Conservation (phyloP, 2,113 vertebrate genomes). For the Heterochromis multidens region DNA sequence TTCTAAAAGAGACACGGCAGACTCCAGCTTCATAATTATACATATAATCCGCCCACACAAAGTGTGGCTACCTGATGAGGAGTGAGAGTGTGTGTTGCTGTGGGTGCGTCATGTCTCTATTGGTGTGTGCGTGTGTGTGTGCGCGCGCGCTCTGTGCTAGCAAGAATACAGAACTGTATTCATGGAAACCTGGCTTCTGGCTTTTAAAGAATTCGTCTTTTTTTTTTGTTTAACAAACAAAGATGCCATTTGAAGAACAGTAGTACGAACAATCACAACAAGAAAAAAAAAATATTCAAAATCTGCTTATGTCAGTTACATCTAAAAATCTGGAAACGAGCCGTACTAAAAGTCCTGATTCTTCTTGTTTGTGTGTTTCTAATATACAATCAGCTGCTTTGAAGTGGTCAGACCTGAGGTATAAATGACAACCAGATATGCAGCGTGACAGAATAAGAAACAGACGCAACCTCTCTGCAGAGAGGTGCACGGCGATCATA, state of each 20-base stretch:
- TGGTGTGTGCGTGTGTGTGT: conserved; percentile 25
- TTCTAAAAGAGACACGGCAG: conserved; percentile 61
- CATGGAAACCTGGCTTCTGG: conserved; percentile 61
- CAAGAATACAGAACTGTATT: conserved; percentile 61
- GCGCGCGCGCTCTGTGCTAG: conserved; percentile 56
- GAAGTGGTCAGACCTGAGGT: conserved; percentile 77
- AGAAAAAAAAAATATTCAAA: conserved; percentile 31
- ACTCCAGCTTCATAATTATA: conserved; percentile 65
- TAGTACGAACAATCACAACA: conserved; percentile 27
- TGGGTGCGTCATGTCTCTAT: conserved; percentile 15
- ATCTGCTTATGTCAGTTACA: conserved; percentile 36
- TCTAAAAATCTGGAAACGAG: conserved; percentile 56
- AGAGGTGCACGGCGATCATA: conserved; percentile 50
- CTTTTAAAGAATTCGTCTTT: conserved; percentile 28
- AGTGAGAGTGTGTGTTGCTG: conserved; percentile 32
- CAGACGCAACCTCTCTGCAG: conserved; percentile 13
- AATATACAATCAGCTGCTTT: conserved; percentile 78
- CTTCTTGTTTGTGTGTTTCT: conserved; percentile 52
- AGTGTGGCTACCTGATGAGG: conserved; percentile 66
- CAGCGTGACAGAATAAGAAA: conserved; percentile 58
- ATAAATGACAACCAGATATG: conserved; percentile 73
- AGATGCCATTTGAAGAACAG: conserved; percentile 24
- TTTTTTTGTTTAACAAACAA: conserved; percentile 3
- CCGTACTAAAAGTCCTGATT: conserved; percentile 71
- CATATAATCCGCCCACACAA: conserved; percentile 60